Percentiles rank a stretch among this genome's conserved stretches.
These are phyloP conservation scores for Troides oblongomaculatus DNA, from an alignment of 2,888 invertebrate species.

Conservation along the genomic window DNA sequence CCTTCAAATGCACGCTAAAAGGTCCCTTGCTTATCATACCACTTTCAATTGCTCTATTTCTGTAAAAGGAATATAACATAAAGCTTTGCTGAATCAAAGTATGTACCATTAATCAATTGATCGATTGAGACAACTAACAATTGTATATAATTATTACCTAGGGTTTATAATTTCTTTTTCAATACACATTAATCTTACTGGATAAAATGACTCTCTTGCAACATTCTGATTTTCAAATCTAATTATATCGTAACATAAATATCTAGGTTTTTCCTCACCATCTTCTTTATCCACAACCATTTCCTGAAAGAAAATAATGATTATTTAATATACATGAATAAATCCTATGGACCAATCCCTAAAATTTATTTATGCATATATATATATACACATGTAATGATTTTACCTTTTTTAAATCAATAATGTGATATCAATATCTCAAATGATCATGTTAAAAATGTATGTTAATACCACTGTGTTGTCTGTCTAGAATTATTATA, in stretches of 20 bases:
- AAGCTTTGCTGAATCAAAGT: not conserved
- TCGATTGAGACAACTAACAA: not conserved
- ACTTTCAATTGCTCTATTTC: slow-evolving; percentile 87
- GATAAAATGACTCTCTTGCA: slow-evolving; percentile 86
- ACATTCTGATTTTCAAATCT: slow-evolving; percentile 89
- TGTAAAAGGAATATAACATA: slow-evolving; percentile 38
- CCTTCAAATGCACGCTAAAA: slow-evolving; percentile 93
- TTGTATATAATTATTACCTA: slow-evolving; percentile 55
- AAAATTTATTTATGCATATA: too few species aligned
- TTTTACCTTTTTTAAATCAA: too few species aligned
- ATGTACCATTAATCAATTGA: not conserved
- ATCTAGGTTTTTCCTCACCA: slow-evolving; percentile 89
- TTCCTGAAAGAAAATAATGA: slow-evolving; percentile 81
- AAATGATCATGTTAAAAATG: too few species aligned
- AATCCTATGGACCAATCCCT: too few species aligned
- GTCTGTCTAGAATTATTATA: too few species aligned
- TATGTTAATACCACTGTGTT: too few species aligned
- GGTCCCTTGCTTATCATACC: slow-evolving; percentile 92
- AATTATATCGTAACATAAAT: slow-evolving; percentile 96
- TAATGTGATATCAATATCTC: too few species aligned
- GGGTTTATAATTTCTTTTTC: slow-evolving; percentile 85
- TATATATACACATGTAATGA: too few species aligned
- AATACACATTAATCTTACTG: slow-evolving; percentile 88
- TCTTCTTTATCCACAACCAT: slow-evolving; percentile 95
- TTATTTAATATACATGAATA: too few species aligned